Evolutionary conservation across 1,140 invertebrate genomes (phyloP).

Genomic region (Maconellicoccus hirsutus): DNA sequence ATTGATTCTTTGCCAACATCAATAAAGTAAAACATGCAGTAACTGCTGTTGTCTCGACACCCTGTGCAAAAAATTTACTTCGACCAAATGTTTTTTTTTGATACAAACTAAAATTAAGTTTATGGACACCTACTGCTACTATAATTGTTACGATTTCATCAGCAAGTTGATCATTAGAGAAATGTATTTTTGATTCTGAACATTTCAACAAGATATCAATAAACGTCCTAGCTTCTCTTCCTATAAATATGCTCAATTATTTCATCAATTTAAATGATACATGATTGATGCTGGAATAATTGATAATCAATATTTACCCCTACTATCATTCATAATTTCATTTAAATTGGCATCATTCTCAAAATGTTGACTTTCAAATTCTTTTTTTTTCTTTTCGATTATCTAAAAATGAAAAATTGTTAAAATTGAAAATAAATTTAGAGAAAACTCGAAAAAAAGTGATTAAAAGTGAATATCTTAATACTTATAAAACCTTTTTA

Average conservation of each 20-base stretch:
- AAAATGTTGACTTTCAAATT: background rate
- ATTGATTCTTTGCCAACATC: too few relatives aligned
- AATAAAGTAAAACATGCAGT: slow-evolving; percentile 3
- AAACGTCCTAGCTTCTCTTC: background rate
- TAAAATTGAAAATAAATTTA: too few relatives aligned
- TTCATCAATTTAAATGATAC: too few relatives aligned
- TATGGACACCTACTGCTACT: background rate
- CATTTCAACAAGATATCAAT: background rate
- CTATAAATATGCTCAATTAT: too few relatives aligned
- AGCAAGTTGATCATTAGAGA: slow-evolving; percentile 11
- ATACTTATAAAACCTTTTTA: slow-evolving; percentile 45
- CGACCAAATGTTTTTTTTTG: too few relatives aligned
- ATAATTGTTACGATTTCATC: background rate
- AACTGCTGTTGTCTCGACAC: background rate
- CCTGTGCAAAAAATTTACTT: too few relatives aligned
- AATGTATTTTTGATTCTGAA: background rate
- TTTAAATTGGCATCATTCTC: background rate
- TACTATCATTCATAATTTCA: background rate
- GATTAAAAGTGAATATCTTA: too few relatives aligned
- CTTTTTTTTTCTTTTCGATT: slow-evolving; percentile 16
- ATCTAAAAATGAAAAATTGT: background rate
- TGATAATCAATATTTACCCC: background rate
- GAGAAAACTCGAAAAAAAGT: too few relatives aligned
- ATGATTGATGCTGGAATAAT: too few relatives aligned
- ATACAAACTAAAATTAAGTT: background rate